Evolutionary conservation across 2,797 vertebrate genomes (phyloP).

Genomic region (Clarias platycephalus): DNA sequence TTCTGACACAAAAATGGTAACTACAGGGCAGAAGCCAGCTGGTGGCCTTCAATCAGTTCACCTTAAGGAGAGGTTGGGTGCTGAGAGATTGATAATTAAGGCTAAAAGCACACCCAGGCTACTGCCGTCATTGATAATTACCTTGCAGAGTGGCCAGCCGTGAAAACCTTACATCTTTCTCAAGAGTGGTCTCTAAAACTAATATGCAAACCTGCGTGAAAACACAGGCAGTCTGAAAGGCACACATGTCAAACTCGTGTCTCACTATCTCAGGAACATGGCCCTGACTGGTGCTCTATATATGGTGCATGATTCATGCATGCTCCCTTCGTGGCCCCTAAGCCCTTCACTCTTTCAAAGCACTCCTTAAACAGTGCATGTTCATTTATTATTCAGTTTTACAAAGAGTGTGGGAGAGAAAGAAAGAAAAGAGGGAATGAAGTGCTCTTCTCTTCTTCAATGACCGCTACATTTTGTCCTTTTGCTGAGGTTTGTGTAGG

Average conservation of each 20-base stretch:
- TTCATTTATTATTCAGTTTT: conserved; percentile 48
- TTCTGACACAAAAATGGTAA: conserved; percentile 68
- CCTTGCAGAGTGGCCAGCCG: conserved; percentile 17
- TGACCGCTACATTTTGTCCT: conserved; percentile 14
- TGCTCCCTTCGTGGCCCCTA: conserved; percentile 16
- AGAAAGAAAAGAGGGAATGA: conserved; percentile 18
- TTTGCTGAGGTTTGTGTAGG: not conserved
- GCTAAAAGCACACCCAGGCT: conserved; percentile 57
- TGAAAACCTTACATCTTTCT: not conserved
- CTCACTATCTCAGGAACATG: not conserved
- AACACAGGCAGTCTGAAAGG: conserved; percentile 16
- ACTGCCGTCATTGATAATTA: conserved; percentile 62
- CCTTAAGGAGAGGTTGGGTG: conserved; percentile 62
- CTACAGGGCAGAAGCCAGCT: conserved; percentile 50
- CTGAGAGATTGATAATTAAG: conserved; percentile 66
- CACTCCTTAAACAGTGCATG: conserved; percentile 34
- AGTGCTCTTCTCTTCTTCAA: conserved; percentile 24
- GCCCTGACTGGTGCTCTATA: not conserved
- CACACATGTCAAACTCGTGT: not conserved
- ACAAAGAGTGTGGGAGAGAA: conserved; percentile 32
- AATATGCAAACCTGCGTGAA: conserved; percentile 3
- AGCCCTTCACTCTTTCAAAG: conserved; percentile 37
- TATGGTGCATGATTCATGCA: conserved; percentile 12
- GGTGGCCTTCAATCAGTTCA: conserved; percentile 58
- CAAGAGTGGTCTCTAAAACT: not conserved